Base-by-base conservation (phyloP, 2,888 invertebrate species). In the Trichopria drosophilae region DNA sequence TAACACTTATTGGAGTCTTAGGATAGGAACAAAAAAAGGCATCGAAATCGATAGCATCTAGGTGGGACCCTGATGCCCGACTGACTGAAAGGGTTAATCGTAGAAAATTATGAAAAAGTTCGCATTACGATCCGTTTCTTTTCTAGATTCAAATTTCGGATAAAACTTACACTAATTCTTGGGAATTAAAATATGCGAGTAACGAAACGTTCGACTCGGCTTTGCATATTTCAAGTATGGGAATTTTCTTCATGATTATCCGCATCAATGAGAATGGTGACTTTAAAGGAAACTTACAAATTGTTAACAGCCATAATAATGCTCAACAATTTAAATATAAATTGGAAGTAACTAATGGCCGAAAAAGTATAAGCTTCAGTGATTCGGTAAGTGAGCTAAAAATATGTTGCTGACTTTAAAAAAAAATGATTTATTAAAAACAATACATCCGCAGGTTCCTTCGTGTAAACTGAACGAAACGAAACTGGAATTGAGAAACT, bases 221-320 rank as follows among this genome's bases (percentile, higher is more conserved):
- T 1, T 60, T 68, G 24, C 39, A 39, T 15, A 48, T 71, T 16
- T 46, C 57, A 4, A 47, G 59, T 3, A 67, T 67, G 64, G 70
- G 67, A 3, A 20, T 68, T 1, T 72, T 71, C 34, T 68, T 68
- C 34, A 19, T 69, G 5, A 63, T 61, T 4, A 29, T 69, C 1
- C 39, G 18, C 0, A 43, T 65, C 9, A 47, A 62, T 37, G 23
- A 18, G 0, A 54, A 51, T 3, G 62, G 65, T 1, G 51, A 59
- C 39, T 41, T 71, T 5, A 29, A 12, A 3, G 64, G 58, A 12
- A 51, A 23, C 19, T 31, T 68, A 2, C 58, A 60, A 44, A 66
- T 68, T 29, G 55, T 64, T 1, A 63, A 66, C 39, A 60, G 51
- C 1, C 49, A 50, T 13, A 39, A 26, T 3, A 19, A 59, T 6